These are phyloP conservation scores for Macroramphosus scolopax DNA, from an alignment of 2,797 vertebrate species.

Conservation along the genomic window DNA sequence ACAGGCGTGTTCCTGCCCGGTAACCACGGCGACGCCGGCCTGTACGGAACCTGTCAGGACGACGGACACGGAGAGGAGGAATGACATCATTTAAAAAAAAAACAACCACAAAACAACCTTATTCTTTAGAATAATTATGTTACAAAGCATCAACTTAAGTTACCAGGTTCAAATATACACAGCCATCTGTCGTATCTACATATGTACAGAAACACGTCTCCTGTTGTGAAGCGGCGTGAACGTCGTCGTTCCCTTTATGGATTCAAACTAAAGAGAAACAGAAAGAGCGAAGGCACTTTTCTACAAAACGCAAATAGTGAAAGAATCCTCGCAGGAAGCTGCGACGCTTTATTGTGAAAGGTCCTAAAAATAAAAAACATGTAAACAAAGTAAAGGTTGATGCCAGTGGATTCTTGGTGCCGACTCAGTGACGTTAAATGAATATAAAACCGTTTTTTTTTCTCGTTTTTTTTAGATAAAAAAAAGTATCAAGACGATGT, in stretches of 20 bases:
- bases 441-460: constrained; percentile 31
- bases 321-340: constrained; percentile 61
- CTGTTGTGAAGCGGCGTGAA: constrained; percentile 44
- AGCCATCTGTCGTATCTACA: constrained; percentile 93
- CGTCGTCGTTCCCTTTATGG: constrained; percentile 57
- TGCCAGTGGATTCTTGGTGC: constrained; percentile 39
- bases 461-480: constrained; percentile 15
- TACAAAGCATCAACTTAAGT: constrained; percentile 87
- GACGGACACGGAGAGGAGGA: constrained; percentile 81
- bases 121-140: constrained; percentile 69
- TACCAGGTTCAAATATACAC: constrained; percentile 98
- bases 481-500: constrained; percentile 36
- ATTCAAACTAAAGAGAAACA: constrained; percentile 42
- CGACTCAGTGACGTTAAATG: constrained; percentile 23
- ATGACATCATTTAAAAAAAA: constrained; percentile 78
- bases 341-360: constrained; percentile 49
- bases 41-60: constrained; percentile 43
- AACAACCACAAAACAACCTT: constrained; percentile 47
- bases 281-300: constrained; percentile 88
- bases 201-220: constrained; percentile 68
- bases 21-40: constrained; percentile 40
- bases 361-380: constrained; percentile 36
- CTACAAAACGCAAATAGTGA: constrained; percentile 82
- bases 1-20: constrained; percentile 19
- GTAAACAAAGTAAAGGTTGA: constrained; percentile 48